Percentiles rank a stretch among this genome's conserved stretches.
phyloP scores from a whole-genome alignment of 1,140 invertebrate species.

The Brachionus rubens region DNA sequence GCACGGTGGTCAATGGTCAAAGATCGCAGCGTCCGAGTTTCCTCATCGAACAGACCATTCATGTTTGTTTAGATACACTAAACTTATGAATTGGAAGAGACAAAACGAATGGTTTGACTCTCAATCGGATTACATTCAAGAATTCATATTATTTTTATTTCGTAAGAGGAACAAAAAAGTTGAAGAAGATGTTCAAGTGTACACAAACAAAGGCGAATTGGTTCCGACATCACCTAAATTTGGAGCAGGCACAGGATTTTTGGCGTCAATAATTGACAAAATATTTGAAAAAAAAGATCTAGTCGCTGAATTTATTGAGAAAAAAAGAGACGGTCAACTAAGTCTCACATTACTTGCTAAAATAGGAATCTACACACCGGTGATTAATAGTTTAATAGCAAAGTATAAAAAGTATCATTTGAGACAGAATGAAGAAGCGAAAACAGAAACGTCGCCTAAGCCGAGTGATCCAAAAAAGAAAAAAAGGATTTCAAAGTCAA shows the following conservation, averaged over 20 bases:
- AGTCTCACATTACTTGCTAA: slow-evolving; percentile 19
- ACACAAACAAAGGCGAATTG: neutral
- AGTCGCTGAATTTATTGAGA: slow-evolving; percentile 32
- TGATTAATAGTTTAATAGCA: slow-evolving; percentile 16
- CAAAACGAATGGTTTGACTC: slow-evolving; percentile 44
- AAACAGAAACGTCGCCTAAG: neutral
- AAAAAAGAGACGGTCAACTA: slow-evolving; percentile 10
- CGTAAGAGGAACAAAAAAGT: neutral
- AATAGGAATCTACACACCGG: slow-evolving; percentile 42
- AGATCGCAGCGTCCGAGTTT: slow-evolving; percentile 21
- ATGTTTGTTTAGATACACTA: slow-evolving; percentile 19
- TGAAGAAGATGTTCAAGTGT: neutral
- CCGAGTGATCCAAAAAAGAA: too few relatives aligned
- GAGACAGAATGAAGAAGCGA: neutral
- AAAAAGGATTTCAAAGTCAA: too few relatives aligned
- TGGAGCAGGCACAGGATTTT: slow-evolving; percentile 9
- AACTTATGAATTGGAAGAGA: slow-evolving; percentile 38
- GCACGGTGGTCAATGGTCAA: slow-evolving; percentile 42
- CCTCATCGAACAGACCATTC: slow-evolving; percentile 32
- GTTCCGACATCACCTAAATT: slow-evolving; percentile 28
- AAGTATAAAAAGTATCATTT: slow-evolving; percentile 29
- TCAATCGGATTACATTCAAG: slow-evolving; percentile 32
- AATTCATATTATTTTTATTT: slow-evolving; percentile 40
- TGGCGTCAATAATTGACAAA: slow-evolving; percentile 16
- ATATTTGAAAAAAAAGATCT: slow-evolving; percentile 32